Conservation (phyloP, 2,888 invertebrate genomes). For the Lasioglossum lativentre region DNA sequence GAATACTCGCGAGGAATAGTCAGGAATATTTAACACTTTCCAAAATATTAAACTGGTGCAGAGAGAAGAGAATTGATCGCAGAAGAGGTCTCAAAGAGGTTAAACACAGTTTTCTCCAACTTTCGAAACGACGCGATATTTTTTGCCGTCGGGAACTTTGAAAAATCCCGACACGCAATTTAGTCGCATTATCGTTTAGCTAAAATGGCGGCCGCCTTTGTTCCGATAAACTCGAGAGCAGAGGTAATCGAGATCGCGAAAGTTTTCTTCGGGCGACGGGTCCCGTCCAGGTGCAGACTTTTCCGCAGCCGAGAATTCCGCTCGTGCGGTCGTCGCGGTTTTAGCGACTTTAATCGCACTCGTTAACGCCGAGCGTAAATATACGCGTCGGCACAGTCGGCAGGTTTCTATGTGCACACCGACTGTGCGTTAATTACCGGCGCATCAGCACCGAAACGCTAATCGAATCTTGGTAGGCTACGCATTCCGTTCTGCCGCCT, state of each 20-base stretch:
- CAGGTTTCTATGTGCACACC: conserved; percentile 7
- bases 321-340: too few relatives aligned
- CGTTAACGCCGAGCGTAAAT: conserved; percentile 19
- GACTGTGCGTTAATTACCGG: conserved; percentile 58
- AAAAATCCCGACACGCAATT: not conserved
- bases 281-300: not conserved
- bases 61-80: not conserved
- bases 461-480: conserved; percentile 62
- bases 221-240: conserved; percentile 1
- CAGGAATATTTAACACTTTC: not conserved
- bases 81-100: not conserved
- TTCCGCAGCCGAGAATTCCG: too few relatives aligned
- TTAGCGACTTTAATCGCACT: conserved; percentile 35
- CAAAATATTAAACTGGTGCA: not conserved
- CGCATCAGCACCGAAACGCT: conserved; percentile 62
- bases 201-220: not conserved
- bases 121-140: not conserved
- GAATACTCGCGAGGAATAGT: not conserved
- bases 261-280: not conserved
- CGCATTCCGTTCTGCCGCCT: conserved; percentile 40
- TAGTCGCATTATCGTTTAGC: not conserved
- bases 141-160: not conserved
- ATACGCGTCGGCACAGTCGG: not conserved
- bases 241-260: conserved; percentile 11
- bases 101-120: not conserved